Evolutionary conservation across 1,140 invertebrate species (phyloP), one percentile per base, ranked within the genome.

Genomic region (Leptopilina clavipes): DNA sequence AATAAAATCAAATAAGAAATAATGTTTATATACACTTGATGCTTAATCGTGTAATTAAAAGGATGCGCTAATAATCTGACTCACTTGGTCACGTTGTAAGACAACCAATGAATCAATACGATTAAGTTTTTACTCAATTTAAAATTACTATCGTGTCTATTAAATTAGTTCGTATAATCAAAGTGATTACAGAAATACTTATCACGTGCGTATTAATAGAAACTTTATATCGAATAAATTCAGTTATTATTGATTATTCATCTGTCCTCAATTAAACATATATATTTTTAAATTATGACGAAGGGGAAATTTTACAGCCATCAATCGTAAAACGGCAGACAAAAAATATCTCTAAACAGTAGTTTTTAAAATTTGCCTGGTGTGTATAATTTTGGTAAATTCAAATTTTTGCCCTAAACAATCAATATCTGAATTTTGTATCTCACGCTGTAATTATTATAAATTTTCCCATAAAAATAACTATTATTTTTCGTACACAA

Each of bases 71-170:
- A 0, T 65, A 1, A 7, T 22, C 19, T 65, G 22, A 65, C 11
- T 65, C 19, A 25, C 22, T 25, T 25, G 56, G 12, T 65, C 22
- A 31, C 22, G 19, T 65, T 65, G 56, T 14, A 65, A 65, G 22
- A 31, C 11, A 65, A 65, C 22, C 56, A 25, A 65, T 65, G 56
- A 22, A 31, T 65, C 22, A 65, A 31, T 25, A n/a, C 22, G 22
- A 65, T 65, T 65, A 7, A 65, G 22, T 65, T 65, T 65, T 65
- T 65, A 10, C 22, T 65, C 56, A 65, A 65, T 65, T 65, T 65
- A 31, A 31, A 65, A 25, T 52, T 31, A 65, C 19, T 65, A 25
- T 65, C 22, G 19, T 65, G 22, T 65, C 22, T 65, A 65, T 31
- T 65, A 31, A 65, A 65, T 65, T 65, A 31, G 56, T 25, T 14